phyloP scores from a whole-genome alignment of 2,888 invertebrate species.

The Macrophya annulata region DNA sequence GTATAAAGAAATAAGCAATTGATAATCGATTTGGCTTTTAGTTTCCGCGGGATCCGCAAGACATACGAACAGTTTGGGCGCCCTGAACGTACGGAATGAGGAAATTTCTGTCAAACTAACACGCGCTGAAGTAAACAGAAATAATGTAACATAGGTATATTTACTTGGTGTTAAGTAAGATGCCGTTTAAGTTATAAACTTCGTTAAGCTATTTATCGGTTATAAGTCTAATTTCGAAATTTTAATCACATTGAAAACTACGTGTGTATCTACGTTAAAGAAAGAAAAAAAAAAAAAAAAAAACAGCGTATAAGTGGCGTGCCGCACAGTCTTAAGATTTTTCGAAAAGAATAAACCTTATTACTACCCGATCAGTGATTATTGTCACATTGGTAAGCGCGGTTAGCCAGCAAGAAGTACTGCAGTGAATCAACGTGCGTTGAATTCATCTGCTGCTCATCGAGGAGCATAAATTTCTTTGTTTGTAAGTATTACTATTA shows the following conservation, averaged over 20 bases:
- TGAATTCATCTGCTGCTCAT: background rate
- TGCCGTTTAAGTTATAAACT: background rate
- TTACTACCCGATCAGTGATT: background rate
- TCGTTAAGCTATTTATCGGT: background rate
- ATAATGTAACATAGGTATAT: background rate
- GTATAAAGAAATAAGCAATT: background rate
- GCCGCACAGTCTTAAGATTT: background rate
- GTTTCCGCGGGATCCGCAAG: conserved; percentile 30
- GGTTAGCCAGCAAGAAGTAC: background rate
- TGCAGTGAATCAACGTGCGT: background rate
- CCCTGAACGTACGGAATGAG: background rate
- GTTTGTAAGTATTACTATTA: background rate
- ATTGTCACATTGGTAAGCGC: background rate
- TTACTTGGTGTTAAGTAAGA: background rate
- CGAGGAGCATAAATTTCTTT: background rate
- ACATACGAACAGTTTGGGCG: background rate
- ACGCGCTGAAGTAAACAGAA: conserved; percentile 16
- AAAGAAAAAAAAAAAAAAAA: background rate
- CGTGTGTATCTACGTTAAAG: too few relatives aligned
- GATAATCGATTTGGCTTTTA: conserved; percentile 8
- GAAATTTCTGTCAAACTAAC: background rate
- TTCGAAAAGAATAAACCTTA: background rate
- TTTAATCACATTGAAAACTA: background rate
- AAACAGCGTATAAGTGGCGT: background rate
- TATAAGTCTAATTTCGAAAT: background rate